A percentile compares a stretch with the other conserved stretches of the same genome.
Evolutionary conservation across 2,113 vertebrate species (phyloP).

Genomic region (Lepus europaeus): DNA sequence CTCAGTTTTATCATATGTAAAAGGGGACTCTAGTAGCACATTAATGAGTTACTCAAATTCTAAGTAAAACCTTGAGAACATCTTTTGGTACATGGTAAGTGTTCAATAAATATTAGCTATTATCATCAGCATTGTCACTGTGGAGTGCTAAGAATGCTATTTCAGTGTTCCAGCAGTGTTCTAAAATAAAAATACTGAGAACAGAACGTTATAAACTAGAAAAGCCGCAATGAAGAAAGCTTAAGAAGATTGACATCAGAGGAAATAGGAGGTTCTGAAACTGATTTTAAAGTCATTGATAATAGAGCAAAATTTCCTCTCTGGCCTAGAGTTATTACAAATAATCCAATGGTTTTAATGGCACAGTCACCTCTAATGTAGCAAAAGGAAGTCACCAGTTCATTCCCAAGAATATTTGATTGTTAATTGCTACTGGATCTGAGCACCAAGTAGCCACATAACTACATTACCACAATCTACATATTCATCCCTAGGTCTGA

Average conservation of each 20-base stretch:
- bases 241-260: neutral
- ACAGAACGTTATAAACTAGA: neutral
- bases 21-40: neutral
- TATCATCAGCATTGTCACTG: neutral
- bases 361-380: neutral
- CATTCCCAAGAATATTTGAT: neutral
- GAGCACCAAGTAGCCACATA: neutral
- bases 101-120: neutral
- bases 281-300: neutral
- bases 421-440: neutral
- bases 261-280: neutral
- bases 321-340: neutral
- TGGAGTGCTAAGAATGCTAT: conserved; percentile 1
- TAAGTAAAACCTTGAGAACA: neutral
- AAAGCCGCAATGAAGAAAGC: neutral
- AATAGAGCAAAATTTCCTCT: neutral
- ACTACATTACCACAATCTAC: neutral
- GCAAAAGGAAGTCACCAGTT: neutral
- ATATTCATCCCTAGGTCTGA: neutral
- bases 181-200: neutral
- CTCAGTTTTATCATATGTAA: neutral
- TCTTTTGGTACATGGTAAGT: neutral
- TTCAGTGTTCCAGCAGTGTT: neutral
- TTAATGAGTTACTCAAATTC: neutral
- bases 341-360: neutral